phyloP scores from a whole-genome alignment of 2,888 invertebrate genomes.

The Amiota communis region DNA sequence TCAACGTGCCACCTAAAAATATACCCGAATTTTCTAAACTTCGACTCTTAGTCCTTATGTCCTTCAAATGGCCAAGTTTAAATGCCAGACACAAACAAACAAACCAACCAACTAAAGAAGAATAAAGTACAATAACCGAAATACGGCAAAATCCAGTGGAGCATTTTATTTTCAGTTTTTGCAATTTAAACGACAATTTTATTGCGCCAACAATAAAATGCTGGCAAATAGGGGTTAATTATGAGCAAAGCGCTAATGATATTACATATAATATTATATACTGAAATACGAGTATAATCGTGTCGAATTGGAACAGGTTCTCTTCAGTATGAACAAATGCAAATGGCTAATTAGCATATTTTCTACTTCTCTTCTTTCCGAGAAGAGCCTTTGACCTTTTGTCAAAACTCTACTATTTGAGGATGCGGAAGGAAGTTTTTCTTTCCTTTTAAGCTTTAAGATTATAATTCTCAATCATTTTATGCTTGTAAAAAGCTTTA shows the following conservation, averaged over 20 bases:
- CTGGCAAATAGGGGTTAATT: constrained; percentile 71
- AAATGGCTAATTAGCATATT: constrained; percentile 19
- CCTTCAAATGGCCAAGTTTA: neutral
- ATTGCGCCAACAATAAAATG: constrained; percentile 64
- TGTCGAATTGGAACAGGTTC: neutral
- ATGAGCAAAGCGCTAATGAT: constrained; percentile 43
- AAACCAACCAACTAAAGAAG: neutral
- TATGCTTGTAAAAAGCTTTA: too few species aligned
- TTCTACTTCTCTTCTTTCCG: too few species aligned
- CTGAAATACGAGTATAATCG: neutral
- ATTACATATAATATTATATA: too few species aligned
- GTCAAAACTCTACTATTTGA: neutral
- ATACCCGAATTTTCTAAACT: too few species aligned
- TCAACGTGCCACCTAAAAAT: neutral
- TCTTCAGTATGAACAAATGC: neutral
- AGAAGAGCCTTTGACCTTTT: neutral
- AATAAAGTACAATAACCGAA: neutral
- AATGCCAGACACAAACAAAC: neutral
- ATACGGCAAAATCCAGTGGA: constrained; percentile 3
- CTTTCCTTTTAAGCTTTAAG: neutral
- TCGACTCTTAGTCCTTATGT: too few species aligned
- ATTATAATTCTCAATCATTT: neutral
- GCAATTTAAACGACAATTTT: constrained; percentile 61
- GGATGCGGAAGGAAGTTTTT: neutral
- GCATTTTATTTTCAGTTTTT: constrained; percentile 4